A percentile compares a stretch with the other conserved stretches of the same genome.
These are phyloP conservation scores for Mamestra brassicae DNA, from an alignment of 2,888 invertebrate species.

Conservation along the genomic window DNA sequence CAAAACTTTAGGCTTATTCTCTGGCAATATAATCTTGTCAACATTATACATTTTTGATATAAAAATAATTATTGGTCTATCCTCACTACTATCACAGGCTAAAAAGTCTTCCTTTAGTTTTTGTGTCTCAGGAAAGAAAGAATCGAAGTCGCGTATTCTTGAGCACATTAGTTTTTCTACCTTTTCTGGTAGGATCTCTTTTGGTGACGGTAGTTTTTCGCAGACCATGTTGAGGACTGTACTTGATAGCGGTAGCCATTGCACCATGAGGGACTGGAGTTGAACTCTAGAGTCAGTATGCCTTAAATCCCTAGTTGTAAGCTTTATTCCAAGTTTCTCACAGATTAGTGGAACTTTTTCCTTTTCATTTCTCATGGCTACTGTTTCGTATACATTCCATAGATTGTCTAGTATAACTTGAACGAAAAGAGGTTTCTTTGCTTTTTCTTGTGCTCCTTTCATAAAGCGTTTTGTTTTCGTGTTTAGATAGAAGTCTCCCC, in stretches of 20 bases:
- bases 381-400: slow-evolving; percentile 96
- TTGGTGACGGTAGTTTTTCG: slow-evolving; percentile 95
- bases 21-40: slow-evolving; percentile 94
- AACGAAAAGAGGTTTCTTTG: slow-evolving; percentile 98
- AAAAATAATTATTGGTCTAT: slow-evolving; percentile 93
- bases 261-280: slow-evolving; percentile 95
- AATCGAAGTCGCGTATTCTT: slow-evolving; percentile 92
- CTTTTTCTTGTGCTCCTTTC: slow-evolving; percentile 97
- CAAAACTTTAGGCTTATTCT: slow-evolving; percentile 95
- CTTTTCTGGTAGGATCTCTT: slow-evolving; percentile 93
- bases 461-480: slow-evolving; percentile 95
- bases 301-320: slow-evolving; percentile 94
- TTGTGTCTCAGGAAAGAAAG: slow-evolving; percentile 93
- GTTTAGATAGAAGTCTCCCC: slow-evolving; percentile 98
- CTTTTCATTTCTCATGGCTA: slow-evolving; percentile 94
- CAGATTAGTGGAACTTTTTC: slow-evolving; percentile 93
- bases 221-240: slow-evolving; percentile 96
- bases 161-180: slow-evolving; percentile 96
- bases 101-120: slow-evolving; percentile 93
- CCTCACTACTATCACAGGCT: slow-evolving; percentile 92
- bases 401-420: slow-evolving; percentile 97
- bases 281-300: slow-evolving; percentile 95
- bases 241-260: slow-evolving; percentile 97
- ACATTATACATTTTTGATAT: slow-evolving; percentile 98
- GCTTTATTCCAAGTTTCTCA: slow-evolving; percentile 94